Percentiles rank a stretch among this genome's conserved stretches.
Conservation (phyloP, 2,888 invertebrate species). For the Agrochola litura region DNA sequence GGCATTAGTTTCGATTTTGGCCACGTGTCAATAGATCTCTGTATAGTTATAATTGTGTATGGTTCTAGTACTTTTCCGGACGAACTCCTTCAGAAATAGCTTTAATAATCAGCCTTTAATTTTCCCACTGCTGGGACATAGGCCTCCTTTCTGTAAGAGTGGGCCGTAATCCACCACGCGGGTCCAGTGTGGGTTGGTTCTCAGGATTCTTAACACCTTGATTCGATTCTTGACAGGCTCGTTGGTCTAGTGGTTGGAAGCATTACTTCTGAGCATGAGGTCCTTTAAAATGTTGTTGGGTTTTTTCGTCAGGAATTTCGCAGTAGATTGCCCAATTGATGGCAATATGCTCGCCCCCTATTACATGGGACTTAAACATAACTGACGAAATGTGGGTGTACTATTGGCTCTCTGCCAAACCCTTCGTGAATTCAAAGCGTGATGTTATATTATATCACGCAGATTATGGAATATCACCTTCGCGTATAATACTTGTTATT, state of each 20-base stretch:
- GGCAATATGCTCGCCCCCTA: not conserved
- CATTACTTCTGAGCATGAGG: too few relatives aligned
- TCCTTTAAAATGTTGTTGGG: not conserved
- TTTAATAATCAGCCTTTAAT: not conserved
- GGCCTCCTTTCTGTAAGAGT: not conserved
- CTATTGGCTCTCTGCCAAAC: not conserved
- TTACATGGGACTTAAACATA: not conserved
- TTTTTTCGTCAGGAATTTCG: not conserved
- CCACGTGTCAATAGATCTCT: too few relatives aligned
- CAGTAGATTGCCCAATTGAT: not conserved
- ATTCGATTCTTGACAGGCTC: too few relatives aligned
- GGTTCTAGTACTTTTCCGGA: too few relatives aligned
- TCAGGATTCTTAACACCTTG: too few relatives aligned
- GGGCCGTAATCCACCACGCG: not conserved
- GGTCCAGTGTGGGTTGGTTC: not conserved
- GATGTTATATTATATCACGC: not conserved
- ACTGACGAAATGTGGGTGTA: not conserved
- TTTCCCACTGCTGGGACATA: not conserved
- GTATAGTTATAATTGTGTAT: too few relatives aligned
- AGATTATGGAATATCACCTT: slow-evolving; percentile 19
- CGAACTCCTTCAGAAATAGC: too few relatives aligned
- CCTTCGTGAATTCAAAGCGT: too few relatives aligned
- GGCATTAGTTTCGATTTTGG: too few relatives aligned
- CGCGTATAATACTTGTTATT: slow-evolving; percentile 17
- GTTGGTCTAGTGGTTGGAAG: too few relatives aligned